phyloP scores from a whole-genome alignment of 2,888 invertebrate genomes.

The Asteroscopus sphinx region DNA sequence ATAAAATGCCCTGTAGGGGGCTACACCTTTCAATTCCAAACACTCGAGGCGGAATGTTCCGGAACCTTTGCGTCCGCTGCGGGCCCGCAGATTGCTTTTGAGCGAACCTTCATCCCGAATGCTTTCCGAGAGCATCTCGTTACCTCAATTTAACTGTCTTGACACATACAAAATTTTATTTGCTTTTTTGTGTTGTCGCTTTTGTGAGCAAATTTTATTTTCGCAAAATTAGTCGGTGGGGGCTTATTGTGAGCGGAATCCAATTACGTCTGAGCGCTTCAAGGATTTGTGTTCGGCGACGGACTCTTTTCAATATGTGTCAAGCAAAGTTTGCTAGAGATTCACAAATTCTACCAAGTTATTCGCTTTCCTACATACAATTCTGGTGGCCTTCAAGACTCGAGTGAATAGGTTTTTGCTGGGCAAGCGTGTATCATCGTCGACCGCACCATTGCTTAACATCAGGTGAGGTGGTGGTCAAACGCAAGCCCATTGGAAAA shows the following conservation, averaged over 20 bases:
- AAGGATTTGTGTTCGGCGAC: conserved; percentile 63
- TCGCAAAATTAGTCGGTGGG: conserved; percentile 72
- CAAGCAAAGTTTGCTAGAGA: conserved; percentile 54
- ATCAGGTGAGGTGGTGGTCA: too few species aligned
- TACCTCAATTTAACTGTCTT: conserved; percentile 85
- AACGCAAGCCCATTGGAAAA: too few species aligned
- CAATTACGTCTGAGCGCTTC: conserved; percentile 73
- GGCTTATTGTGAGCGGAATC: conserved; percentile 76
- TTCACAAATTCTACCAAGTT: conserved; percentile 20
- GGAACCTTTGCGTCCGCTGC: conserved; percentile 63
- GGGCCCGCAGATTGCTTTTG: conserved; percentile 79
- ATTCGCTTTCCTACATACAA: too few species aligned
- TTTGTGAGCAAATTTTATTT: conserved; percentile 83
- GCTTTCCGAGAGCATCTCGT: conserved; percentile 79
- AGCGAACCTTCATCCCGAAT: conserved; percentile 71
- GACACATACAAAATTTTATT: conserved; percentile 86
- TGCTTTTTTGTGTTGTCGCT: conserved; percentile 75
- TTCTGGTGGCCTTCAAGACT: too few species aligned
- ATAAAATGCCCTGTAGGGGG: conserved; percentile 15
- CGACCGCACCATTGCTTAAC: too few species aligned
- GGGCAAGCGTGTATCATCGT: too few species aligned
- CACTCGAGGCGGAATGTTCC: conserved; percentile 40
- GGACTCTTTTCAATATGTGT: conserved; percentile 63
- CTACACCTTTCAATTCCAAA: conserved; percentile 40
- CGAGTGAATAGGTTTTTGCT: too few species aligned